These are phyloP conservation scores for Delphinapterus leucas DNA, from an alignment of 2,113 vertebrate genomes.

Conservation along the genomic window DNA sequence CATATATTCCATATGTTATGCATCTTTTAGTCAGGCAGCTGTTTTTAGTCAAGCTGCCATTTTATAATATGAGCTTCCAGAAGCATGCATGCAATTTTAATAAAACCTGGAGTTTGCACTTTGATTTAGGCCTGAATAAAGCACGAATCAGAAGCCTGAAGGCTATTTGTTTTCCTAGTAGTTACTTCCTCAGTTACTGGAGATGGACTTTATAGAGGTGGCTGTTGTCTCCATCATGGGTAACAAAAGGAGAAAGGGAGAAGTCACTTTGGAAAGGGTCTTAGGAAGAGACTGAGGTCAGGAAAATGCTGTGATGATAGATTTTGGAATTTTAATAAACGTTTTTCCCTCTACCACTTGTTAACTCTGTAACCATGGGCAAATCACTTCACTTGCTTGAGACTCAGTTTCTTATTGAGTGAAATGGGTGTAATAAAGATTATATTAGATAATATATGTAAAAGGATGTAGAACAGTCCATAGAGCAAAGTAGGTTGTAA, in stretches of 20 bases:
- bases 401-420: conserved; percentile 31
- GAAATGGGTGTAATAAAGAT: not conserved
- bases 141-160: not conserved
- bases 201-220: not conserved
- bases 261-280: not conserved
- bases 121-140: conserved; percentile 8
- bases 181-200: not conserved
- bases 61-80: not conserved
- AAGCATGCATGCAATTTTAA: not conserved
- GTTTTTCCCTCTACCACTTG: not conserved
- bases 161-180: not conserved
- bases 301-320: not conserved
- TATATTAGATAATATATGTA: not conserved
- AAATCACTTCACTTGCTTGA: conserved; percentile 1
- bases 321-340: not conserved
- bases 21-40: not conserved
- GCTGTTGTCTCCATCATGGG: not conserved
- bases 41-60: not conserved
- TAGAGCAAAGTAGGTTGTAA: not conserved
- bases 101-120: not conserved
- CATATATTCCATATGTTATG: not conserved
- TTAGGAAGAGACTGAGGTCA: not conserved
- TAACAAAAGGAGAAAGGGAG: not conserved
- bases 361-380: not conserved
- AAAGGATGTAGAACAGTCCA: not conserved